Evolutionary conservation across 37 sponge, comb jelly and placozoan genomes (phyloP).

Genomic region (Ephydatia muelleri): DNA sequence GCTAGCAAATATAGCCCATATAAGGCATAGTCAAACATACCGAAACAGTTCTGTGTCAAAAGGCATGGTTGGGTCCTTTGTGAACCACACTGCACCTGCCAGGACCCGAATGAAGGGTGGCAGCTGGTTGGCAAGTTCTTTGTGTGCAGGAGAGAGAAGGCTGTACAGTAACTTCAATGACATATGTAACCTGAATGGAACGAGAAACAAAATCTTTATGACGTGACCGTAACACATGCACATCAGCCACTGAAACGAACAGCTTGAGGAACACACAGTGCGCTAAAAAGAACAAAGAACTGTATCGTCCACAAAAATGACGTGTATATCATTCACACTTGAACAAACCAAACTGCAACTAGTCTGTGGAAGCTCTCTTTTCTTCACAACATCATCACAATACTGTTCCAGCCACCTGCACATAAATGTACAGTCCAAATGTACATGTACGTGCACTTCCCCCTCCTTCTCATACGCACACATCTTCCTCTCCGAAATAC

Average conservation of each 20-base stretch:
- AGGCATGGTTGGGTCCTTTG: background rate
- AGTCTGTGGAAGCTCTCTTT: too few species aligned
- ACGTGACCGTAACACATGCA: background rate
- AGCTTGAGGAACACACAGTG: too few species aligned
- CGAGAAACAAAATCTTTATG: background rate
- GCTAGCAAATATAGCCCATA: too few species aligned
- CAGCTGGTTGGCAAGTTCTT: background rate
- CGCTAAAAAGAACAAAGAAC: too few species aligned
- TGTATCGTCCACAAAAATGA: too few species aligned
- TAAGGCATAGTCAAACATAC: constrained; percentile 16
- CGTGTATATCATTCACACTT: too few species aligned
- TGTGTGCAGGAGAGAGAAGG: background rate
- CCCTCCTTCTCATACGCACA: background rate
- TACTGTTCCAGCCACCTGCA: too few species aligned
- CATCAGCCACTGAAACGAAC: background rate
- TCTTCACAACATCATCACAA: too few species aligned
- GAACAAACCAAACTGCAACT: too few species aligned
- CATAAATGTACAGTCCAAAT: background rate
- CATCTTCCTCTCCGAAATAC: too few species aligned
- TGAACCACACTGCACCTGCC: constrained; percentile 40
- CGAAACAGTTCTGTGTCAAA: background rate
- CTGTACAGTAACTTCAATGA: background rate
- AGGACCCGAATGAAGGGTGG: constrained; percentile 38
- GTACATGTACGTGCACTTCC: background rate
- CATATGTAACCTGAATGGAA: background rate